Conservation (phyloP, 2,797 vertebrate species). For the Dallia pectoralis region DNA sequence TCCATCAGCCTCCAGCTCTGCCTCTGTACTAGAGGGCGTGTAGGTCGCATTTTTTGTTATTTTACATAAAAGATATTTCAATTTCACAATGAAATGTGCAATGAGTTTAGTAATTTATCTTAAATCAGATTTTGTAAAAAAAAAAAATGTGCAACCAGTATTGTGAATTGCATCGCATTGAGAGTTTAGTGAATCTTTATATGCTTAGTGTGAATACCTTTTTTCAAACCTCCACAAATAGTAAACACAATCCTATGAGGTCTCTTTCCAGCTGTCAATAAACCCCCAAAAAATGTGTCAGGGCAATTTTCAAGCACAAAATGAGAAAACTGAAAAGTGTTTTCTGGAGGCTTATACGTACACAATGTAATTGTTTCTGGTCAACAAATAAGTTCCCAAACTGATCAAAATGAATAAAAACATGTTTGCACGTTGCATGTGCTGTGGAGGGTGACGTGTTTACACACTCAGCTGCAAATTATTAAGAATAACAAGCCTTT, state of each 20-base stretch:
- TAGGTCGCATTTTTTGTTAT: too few species aligned
- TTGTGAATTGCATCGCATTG: too few species aligned
- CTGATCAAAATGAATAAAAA: slow-evolving; percentile 37
- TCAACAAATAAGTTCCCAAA: slow-evolving; percentile 39
- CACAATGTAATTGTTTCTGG: slow-evolving; percentile 8
- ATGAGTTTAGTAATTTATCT: too few species aligned
- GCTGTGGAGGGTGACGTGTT: slow-evolving; percentile 32
- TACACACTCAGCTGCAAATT: slow-evolving; percentile 48
- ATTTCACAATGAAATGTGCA: too few species aligned
- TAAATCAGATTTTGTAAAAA: too few species aligned
- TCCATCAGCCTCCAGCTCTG: too few species aligned
- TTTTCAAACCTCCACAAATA: slow-evolving; percentile 29
- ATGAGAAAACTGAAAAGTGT: neutral
- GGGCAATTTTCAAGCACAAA: slow-evolving; percentile 1
- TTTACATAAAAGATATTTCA: too few species aligned
- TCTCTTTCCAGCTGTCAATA: neutral
- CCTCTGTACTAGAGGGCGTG: too few species aligned
- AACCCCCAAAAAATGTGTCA: neutral
- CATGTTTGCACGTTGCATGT: neutral
- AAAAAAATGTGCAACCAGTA: too few species aligned
- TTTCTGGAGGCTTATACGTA: neutral
- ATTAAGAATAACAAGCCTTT: slow-evolving; percentile 31
- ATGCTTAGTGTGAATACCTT: slow-evolving; percentile 52
- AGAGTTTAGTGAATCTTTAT: too few species aligned
- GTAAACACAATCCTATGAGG: neutral